Evolutionary conservation across 2,113 vertebrate species (phyloP), one percentile per base, ranked within the genome.

Genomic region (Diglossa brunneiventris): DNA sequence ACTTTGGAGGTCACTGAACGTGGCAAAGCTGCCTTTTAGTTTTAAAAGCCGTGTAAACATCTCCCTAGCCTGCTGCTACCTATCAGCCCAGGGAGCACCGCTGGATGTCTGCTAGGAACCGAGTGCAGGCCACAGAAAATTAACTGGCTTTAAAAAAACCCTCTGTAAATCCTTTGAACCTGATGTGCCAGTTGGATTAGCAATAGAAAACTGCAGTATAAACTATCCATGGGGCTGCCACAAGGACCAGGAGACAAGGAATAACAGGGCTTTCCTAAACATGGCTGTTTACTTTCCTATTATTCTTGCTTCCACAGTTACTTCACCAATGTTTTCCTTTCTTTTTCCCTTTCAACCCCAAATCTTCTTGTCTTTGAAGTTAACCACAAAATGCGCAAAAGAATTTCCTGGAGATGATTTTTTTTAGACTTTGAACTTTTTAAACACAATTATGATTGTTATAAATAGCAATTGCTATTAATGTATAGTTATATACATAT

Each of bases 21-120:
- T 91, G 90, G 87, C 90, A 96, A 95, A 55, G 73, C 87, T 96
- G 91, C 66, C 73, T 96, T 91, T 93, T 76, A 91, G 72, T 69
- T 96, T 93, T 92, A 87, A 94, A 96, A 96, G 69, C 86, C 3
- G 0, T 79, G 83, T 95, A 94, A 95, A 95, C 90, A 90, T 37
- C 50, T 90, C 82, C 58, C 44, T n/a, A 67, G 69, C 58, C 56
- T 77, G 39, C 86, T 94, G 89, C 92, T 87, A 53, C 90, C 87
- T 67, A 8, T 82, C 58, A 70, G 52, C 58, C n/a, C 31, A 46
- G 47, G 72, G 49, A 95, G 63, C 31, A 53, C 68, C 0, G 0
- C 17, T 75, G 55, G n/a, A 5, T 16, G 27, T 79, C 75, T 5
- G 7, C 87, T 66, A 52, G 63, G 64, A 80, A 50, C 16, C 39